Conservation (phyloP, 2,797 vertebrate species). For the Apogon hyalosoma region DNA sequence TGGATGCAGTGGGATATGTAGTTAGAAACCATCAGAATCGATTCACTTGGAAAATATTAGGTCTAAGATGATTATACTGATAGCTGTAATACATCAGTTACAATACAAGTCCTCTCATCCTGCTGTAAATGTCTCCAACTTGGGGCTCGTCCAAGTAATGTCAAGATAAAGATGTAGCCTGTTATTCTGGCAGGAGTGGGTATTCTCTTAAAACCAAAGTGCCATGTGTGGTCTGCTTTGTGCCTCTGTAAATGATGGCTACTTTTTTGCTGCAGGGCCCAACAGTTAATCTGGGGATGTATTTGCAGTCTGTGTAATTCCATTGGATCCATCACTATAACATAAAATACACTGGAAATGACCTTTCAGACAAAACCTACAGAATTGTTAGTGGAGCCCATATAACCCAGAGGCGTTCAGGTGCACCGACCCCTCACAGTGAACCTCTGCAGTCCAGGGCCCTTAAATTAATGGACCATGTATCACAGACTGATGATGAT, state of each 20-base stretch:
- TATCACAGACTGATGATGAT: conserved; percentile 22
- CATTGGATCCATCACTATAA: conserved; percentile 1
- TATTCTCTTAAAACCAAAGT: conserved; percentile 9
- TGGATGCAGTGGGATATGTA: conserved; percentile 50
- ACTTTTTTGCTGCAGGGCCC: background rate
- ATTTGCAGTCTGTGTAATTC: conserved; percentile 1
- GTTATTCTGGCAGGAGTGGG: background rate
- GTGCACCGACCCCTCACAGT: conserved; percentile 45
- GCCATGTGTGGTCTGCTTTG: conserved; percentile 9
- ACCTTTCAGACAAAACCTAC: background rate
- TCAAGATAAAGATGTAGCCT: background rate
- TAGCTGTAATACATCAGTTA: background rate
- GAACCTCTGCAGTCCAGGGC: conserved; percentile 29
- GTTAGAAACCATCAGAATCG: conserved; percentile 12
- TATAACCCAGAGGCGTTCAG: conserved; percentile 23
- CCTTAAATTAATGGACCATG: conserved; percentile 21
- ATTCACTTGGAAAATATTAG: background rate
- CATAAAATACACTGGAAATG: background rate
- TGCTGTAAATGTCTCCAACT: background rate
- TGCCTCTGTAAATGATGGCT: background rate
- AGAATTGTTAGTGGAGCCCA: background rate
- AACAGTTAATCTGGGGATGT: background rate
- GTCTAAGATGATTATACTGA: background rate
- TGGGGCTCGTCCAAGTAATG: too few relatives aligned
- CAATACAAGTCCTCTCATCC: background rate